These are phyloP conservation scores for Lepus europaeus DNA, from an alignment of 2,113 vertebrate genomes.

Conservation along the genomic window DNA sequence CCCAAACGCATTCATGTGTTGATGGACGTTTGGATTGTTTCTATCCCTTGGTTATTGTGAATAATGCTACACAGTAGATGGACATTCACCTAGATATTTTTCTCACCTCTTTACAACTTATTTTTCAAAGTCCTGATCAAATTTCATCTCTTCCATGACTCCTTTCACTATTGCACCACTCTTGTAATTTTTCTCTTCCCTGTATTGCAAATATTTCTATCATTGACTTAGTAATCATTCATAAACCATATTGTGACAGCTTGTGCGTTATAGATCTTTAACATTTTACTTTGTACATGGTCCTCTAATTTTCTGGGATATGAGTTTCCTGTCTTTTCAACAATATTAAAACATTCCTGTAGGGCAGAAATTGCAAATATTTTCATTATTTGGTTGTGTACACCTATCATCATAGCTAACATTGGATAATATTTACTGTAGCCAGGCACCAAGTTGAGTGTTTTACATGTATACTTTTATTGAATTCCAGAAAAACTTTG, in stretches of 20 bases:
- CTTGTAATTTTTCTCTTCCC: neutral
- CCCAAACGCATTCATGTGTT: neutral
- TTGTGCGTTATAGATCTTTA: neutral
- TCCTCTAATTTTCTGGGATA: neutral
- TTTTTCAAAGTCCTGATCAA: neutral
- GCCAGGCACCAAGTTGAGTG: neutral
- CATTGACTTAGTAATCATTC: neutral
- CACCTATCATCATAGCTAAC: neutral
- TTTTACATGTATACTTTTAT: conserved; percentile 15
- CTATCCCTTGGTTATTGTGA: neutral
- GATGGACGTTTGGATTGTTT: neutral
- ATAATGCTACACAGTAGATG: neutral
- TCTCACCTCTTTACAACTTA: neutral
- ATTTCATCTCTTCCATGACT: neutral
- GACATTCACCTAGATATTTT: neutral
- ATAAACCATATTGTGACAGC: neutral
- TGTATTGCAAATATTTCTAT: neutral
- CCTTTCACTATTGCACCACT: neutral
- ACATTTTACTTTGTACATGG: neutral
- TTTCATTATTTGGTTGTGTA: neutral
- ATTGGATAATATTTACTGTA: neutral
- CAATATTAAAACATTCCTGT: conserved; percentile 1
- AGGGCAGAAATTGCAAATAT: neutral
- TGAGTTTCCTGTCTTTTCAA: conserved; percentile 39
- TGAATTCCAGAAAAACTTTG: neutral